Conservation (phyloP, 2,888 invertebrate species). For the Chloromyia formosa region DNA sequence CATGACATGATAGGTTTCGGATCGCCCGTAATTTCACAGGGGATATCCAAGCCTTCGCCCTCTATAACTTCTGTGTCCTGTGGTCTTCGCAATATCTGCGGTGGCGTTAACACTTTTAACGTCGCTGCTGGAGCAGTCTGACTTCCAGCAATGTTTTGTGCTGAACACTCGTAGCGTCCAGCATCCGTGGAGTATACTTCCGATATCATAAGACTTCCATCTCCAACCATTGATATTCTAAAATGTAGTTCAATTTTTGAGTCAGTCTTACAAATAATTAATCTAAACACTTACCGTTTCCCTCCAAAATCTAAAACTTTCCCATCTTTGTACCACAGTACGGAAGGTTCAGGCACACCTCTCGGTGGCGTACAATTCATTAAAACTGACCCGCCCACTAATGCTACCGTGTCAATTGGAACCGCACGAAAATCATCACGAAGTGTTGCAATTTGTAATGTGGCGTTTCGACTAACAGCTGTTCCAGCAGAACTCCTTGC, state of each 20-base stretch:
- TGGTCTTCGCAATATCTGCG: conserved; percentile 53
- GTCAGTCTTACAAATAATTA: neutral
- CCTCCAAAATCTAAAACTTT: conserved; percentile 55
- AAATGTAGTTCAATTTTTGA: neutral
- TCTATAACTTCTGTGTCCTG: conserved; percentile 56
- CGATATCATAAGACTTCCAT: conserved; percentile 55
- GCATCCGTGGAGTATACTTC: conserved; percentile 54
- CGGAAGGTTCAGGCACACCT: conserved; percentile 55
- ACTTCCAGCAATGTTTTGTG: conserved; percentile 56
- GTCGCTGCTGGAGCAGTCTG: conserved; percentile 53
- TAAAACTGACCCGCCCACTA: conserved; percentile 54
- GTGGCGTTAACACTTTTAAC: conserved; percentile 54
- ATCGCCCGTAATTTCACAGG: conserved; percentile 53
- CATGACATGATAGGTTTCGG: conserved; percentile 53
- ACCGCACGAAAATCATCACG: conserved; percentile 55
- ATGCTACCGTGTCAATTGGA: conserved; percentile 54
- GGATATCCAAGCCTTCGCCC: conserved; percentile 54
- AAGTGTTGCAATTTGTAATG: conserved; percentile 75
- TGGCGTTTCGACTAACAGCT: conserved; percentile 78
- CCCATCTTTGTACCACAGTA: conserved; percentile 55
- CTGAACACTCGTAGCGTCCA: conserved; percentile 55
- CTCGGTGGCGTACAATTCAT: conserved; percentile 55
- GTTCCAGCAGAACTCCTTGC: conserved; percentile 79
- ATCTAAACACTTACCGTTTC: conserved; percentile 51
- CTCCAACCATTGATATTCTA: conserved; percentile 54